A percentile compares a stretch with the other conserved stretches of the same genome.
phyloP scores from a whole-genome alignment of 2,888 invertebrate species.

The Epiblema foenella region DNA sequence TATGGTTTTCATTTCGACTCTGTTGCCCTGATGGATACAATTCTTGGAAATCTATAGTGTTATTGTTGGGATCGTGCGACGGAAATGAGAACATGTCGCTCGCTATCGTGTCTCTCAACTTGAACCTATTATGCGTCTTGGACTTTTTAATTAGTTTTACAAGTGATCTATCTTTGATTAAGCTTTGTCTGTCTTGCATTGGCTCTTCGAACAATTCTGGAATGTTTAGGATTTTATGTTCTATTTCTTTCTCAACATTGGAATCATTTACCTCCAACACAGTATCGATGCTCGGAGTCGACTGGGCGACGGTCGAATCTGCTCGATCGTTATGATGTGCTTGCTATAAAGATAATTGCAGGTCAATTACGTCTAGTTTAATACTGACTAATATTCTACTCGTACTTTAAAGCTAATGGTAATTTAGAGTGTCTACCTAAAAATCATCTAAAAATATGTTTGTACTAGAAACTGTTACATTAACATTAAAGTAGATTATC shows the following conservation, averaged over 20 bases:
- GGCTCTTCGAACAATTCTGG: not conserved
- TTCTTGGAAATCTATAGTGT: not conserved
- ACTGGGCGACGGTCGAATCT: not conserved
- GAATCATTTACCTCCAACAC: not conserved
- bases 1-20: not conserved
- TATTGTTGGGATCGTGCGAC: not conserved
- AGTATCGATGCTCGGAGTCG: not conserved
- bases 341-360: not conserved
- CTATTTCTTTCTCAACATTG: not conserved
- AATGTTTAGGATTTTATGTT: not conserved
- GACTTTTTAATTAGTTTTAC: conserved; percentile 12
- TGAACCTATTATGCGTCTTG: not conserved
- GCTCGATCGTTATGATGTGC: not conserved
- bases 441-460: too few relatives aligned
- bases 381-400: too few relatives aligned
- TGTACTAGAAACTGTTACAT: too few relatives aligned
- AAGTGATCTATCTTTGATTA: conserved; percentile 12
- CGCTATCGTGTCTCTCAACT: not conserved
- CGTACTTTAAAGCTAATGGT: too few relatives aligned
- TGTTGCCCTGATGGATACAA: not conserved
- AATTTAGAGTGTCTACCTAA: too few relatives aligned
- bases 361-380: too few relatives aligned
- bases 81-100: not conserved
- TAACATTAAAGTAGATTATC: too few relatives aligned
- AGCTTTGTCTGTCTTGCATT: not conserved